Evolutionary conservation across 2,797 vertebrate genomes (phyloP).

Genomic region (Lerista edwardsae): DNA sequence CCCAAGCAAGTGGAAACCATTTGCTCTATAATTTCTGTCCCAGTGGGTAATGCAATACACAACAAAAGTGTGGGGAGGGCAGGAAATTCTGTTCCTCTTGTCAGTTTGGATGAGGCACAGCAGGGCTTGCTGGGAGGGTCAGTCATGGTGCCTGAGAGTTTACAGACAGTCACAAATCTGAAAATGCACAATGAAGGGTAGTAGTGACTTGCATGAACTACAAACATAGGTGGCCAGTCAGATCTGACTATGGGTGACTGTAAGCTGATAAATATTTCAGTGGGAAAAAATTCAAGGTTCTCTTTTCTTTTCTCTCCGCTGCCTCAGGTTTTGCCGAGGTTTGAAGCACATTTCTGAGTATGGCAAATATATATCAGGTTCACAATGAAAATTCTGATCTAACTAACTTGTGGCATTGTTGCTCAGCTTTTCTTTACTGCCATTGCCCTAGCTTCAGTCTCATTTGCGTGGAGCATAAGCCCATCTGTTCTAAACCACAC

Average conservation of each 20-base stretch:
- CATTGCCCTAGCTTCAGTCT: neutral
- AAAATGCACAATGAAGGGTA: neutral
- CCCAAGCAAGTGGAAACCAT: neutral
- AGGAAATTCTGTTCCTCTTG: conserved; percentile 3
- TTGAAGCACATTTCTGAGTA: neutral
- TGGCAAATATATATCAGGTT: neutral
- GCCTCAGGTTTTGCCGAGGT: neutral
- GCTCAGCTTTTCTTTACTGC: neutral
- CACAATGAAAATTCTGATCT: neutral
- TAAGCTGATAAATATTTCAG: neutral
- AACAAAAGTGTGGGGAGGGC: neutral
- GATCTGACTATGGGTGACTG: neutral
- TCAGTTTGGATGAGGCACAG: neutral
- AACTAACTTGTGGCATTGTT: neutral
- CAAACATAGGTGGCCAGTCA: neutral
- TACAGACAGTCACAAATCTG: conserved; percentile 11
- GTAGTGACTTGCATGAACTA: neutral
- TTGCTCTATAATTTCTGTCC: neutral
- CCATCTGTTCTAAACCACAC: neutral
- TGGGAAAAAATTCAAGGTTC: neutral
- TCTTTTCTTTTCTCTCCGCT: neutral
- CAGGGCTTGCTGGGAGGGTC: neutral
- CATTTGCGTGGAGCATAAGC: neutral
- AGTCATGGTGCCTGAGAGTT: neutral
- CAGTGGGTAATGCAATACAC: neutral